These are phyloP conservation scores for Zaprionus camerounensis DNA, from an alignment of 1,140 invertebrate genomes.

Conservation along the genomic window DNA sequence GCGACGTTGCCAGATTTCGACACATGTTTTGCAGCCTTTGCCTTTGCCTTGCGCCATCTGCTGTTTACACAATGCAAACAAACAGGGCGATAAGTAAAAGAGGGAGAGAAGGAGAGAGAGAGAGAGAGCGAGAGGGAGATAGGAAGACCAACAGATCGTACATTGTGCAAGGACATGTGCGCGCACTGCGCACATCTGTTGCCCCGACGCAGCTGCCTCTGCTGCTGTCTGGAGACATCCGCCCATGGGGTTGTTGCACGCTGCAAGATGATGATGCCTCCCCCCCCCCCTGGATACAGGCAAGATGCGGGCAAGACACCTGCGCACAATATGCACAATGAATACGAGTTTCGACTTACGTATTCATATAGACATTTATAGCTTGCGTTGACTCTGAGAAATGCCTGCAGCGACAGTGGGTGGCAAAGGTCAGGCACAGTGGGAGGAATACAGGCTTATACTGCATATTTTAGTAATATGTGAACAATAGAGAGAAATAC, in stretches of 20 bases:
- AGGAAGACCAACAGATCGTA: constrained; percentile 6
- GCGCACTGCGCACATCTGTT: constrained; percentile 13
- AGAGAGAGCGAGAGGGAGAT: background rate
- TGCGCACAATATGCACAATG: background rate
- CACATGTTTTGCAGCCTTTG: constrained; percentile 33
- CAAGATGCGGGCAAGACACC: constrained; percentile 1
- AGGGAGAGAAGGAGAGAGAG: background rate
- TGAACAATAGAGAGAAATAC: background rate
- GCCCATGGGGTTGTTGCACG: constrained; percentile 25
- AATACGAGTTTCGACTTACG: background rate
- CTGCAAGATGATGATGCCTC: background rate
- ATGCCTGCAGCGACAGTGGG: background rate
- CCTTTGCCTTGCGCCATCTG: constrained; percentile 43
- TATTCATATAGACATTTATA: background rate
- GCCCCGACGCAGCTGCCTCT: constrained; percentile 8
- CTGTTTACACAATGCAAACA: constrained; percentile 35
- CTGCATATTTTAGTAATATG: background rate
- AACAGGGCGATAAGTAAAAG: background rate
- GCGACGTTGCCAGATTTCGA: constrained; percentile 11
- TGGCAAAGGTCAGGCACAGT: background rate
- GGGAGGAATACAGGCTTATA: background rate
- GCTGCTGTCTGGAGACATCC: background rate
- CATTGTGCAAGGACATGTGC: constrained; percentile 52
- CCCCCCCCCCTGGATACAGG: constrained; percentile 8
- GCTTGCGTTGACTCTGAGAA: background rate